A percentile compares a stretch with the other conserved stretches of the same genome.
These are phyloP conservation scores for Crotalus helleri DNA, from an alignment of 2,113 vertebrate species.

Conservation along the genomic window DNA sequence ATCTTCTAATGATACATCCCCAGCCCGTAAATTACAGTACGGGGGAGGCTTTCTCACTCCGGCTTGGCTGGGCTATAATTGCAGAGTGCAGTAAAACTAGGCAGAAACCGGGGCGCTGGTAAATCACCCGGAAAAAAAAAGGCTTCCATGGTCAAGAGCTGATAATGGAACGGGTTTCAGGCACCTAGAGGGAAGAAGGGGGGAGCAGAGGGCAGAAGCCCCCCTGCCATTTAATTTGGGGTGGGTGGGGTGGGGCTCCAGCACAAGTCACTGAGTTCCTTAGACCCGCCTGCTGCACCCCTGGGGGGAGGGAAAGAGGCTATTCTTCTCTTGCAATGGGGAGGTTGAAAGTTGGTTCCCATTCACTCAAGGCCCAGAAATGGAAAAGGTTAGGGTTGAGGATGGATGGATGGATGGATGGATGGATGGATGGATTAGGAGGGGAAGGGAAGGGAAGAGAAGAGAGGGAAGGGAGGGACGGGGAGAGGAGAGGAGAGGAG, in stretches of 20 bases:
- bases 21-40: conserved; percentile 42
- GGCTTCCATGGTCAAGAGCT: background rate
- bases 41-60: background rate
- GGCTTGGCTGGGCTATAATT: conserved; percentile 33
- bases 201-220: background rate
- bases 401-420: too few relatives aligned
- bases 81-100: conserved; percentile 33
- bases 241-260: background rate
- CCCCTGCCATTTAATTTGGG: background rate
- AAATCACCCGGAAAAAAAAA: conserved; percentile 23
- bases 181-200: background rate
- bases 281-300: background rate
- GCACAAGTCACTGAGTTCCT: background rate
- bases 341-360: background rate
- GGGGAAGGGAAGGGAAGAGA: too few relatives aligned
- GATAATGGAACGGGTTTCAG: background rate
- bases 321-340: background rate
- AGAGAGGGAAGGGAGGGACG: too few relatives aligned
- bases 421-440: too few relatives aligned
- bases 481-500: too few relatives aligned
- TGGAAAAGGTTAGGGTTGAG: background rate
- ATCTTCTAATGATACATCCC: conserved; percentile 35
- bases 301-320: background rate
- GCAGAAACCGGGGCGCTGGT: background rate
- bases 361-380: background rate